Percentiles rank a stretch among this genome's conserved stretches.
Conservation (phyloP, 92 coral and sea anemone genomes). For the Porites lobata region DNA sequence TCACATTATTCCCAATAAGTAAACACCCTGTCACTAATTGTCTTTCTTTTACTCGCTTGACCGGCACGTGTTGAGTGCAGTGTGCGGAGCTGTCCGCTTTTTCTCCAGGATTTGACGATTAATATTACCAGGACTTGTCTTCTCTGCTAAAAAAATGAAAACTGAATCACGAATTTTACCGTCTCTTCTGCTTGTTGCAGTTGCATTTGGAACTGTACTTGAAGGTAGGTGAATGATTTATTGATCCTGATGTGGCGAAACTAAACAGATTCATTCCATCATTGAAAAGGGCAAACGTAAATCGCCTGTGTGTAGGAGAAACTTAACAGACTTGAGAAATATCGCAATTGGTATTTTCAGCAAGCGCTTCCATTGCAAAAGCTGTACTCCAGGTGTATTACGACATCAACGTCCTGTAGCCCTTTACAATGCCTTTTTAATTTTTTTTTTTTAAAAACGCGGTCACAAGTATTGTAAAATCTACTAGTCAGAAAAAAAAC, state of each 20-base stretch:
- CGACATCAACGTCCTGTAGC: too few species aligned
- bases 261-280: neutral
- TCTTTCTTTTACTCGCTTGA: neutral
- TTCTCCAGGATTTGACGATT: slow-evolving; percentile 11
- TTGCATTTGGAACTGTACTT: neutral
- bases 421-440: too few species aligned
- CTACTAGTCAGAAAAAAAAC: too few species aligned
- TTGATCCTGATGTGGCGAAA: neutral
- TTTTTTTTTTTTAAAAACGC: too few species aligned
- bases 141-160: slow-evolving; percentile 9
- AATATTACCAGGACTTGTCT: slow-evolving; percentile 27
- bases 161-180: neutral
- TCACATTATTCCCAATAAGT: neutral
- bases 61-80: neutral
- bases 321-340: too few species aligned
- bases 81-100: neutral
- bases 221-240: slow-evolving; percentile 17
- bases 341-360: too few species aligned
- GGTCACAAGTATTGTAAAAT: too few species aligned
- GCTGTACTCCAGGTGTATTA: too few species aligned
- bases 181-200: neutral
- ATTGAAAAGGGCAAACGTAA: too few species aligned
- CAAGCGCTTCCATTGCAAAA: too few species aligned
- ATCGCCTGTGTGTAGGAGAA: too few species aligned
- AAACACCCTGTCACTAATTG: neutral